Evolutionary conservation across 1,140 invertebrate species (phyloP).

Genomic region (Drosophila yakuba): DNA sequence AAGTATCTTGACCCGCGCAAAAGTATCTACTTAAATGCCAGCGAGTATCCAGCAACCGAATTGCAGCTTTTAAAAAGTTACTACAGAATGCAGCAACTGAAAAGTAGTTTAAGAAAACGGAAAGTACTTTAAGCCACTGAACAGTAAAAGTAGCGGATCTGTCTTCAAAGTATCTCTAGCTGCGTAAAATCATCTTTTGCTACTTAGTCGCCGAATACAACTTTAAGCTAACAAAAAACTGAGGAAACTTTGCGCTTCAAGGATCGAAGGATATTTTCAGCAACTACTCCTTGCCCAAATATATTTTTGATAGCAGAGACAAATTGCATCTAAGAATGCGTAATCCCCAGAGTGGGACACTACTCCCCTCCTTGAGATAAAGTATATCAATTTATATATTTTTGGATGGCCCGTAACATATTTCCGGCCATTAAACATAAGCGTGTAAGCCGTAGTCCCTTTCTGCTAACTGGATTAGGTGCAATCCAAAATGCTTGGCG

Average conservation of each 20-base stretch:
- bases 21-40: slow-evolving; percentile 6
- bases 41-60: not conserved
- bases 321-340: slow-evolving; percentile 2
- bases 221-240: slow-evolving; percentile 20
- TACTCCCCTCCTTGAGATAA: not conserved
- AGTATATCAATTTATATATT: not conserved
- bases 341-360: not conserved
- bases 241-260: slow-evolving; percentile 12
- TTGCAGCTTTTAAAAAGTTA: slow-evolving; percentile 1
- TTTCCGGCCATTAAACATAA: slow-evolving; percentile 22
- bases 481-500: slow-evolving; percentile 35
- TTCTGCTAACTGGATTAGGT: slow-evolving; percentile 32
- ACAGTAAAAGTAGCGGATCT: slow-evolving; percentile 11
- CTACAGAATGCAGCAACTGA: not conserved
- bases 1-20: not conserved
- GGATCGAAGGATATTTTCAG: not conserved
- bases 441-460: slow-evolving; percentile 9
- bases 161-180: slow-evolving; percentile 26
- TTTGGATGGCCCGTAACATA: slow-evolving; percentile 19
- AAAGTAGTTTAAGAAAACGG: slow-evolving; percentile 20
- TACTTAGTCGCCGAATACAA: slow-evolving; percentile 9
- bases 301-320: slow-evolving; percentile 15
- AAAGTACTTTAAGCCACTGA: slow-evolving; percentile 26
- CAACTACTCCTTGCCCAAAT: not conserved
- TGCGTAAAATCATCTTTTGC: slow-evolving; percentile 24